phyloP scores from a whole-genome alignment of 2,113 vertebrate species.

The Tapirus terrestris region DNA sequence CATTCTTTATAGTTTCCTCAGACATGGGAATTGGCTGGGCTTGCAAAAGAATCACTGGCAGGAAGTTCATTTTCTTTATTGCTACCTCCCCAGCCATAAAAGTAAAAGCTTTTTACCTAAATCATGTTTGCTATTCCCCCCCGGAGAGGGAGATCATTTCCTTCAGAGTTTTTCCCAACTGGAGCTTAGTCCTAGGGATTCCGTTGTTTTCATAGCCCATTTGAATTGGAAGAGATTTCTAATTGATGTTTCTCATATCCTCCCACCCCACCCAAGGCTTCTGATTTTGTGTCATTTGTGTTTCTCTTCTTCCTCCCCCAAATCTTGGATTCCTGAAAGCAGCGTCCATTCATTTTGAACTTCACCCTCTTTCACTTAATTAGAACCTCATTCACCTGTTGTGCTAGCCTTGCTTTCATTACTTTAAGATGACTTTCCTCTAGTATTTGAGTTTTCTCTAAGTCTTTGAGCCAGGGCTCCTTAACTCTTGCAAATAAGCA shows the following conservation, averaged over 20 bases:
- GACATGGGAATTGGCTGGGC: conserved; percentile 69
- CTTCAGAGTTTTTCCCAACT: conserved; percentile 43
- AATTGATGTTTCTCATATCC: conserved; percentile 57
- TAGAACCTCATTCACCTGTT: not conserved
- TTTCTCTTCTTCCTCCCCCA: not conserved
- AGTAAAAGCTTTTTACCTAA: conserved; percentile 78
- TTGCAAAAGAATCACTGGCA: conserved; percentile 80
- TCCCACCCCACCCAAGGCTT: not conserved
- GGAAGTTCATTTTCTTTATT: conserved; percentile 78
- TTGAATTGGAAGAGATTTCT: conserved; percentile 78
- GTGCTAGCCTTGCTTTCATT: not conserved
- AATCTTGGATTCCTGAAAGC: conserved; percentile 48
- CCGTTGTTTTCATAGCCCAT: conserved; percentile 66
- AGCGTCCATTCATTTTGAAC: conserved; percentile 4
- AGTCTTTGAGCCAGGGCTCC: not conserved
- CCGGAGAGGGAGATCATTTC: conserved; percentile 71
- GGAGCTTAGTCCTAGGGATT: conserved; percentile 31
- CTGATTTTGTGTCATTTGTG: conserved; percentile 25
- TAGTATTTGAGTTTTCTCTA: not conserved
- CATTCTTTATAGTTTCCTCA: conserved; percentile 73
- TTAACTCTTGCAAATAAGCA: not conserved
- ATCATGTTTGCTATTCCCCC: conserved; percentile 67
- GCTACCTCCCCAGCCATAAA: conserved; percentile 75
- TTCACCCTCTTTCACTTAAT: conserved; percentile 5
- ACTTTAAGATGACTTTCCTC: not conserved